These are phyloP conservation scores for Phaenicophaeus curvirostris DNA, from an alignment of 2,797 vertebrate species.

Conservation along the genomic window DNA sequence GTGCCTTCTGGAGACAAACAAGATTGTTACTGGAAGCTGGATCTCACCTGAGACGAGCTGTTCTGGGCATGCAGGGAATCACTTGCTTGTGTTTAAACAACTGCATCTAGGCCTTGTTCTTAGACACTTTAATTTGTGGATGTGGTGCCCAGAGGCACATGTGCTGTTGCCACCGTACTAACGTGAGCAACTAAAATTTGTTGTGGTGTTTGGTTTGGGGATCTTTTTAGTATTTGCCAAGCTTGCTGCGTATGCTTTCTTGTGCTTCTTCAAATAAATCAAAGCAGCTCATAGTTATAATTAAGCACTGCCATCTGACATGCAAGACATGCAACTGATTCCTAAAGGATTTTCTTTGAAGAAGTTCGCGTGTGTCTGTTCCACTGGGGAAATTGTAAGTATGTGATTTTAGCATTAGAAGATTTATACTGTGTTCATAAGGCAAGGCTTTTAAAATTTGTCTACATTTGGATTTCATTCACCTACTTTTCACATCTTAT, in stretches of 20 bases:
- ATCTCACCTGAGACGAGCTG: background rate
- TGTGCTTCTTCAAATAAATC: background rate
- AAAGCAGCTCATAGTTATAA: accelerated
- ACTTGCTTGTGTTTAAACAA: background rate
- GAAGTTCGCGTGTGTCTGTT: background rate
- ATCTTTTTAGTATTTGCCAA: background rate
- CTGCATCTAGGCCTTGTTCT: background rate
- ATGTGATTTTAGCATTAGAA: background rate
- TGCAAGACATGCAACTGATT: background rate
- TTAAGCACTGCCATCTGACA: background rate
- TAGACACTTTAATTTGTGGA: background rate
- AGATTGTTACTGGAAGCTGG: background rate
- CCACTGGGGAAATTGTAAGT: background rate
- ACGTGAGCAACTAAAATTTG: accelerated
- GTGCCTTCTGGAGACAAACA: background rate
- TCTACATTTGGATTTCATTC: background rate
- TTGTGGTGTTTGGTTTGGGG: background rate
- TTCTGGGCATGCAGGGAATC: background rate
- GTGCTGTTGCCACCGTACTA: background rate
- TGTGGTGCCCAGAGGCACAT: accelerated
- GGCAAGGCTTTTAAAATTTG: background rate
- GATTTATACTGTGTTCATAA: background rate
- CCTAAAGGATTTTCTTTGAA: background rate
- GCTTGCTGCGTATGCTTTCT: background rate
- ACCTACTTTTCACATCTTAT: background rate